A percentile compares a stretch with the other conserved stretches of the same genome.
Evolutionary conservation across 2,797 vertebrate genomes (phyloP).

Genomic region (Rhincodon typus): DNA sequence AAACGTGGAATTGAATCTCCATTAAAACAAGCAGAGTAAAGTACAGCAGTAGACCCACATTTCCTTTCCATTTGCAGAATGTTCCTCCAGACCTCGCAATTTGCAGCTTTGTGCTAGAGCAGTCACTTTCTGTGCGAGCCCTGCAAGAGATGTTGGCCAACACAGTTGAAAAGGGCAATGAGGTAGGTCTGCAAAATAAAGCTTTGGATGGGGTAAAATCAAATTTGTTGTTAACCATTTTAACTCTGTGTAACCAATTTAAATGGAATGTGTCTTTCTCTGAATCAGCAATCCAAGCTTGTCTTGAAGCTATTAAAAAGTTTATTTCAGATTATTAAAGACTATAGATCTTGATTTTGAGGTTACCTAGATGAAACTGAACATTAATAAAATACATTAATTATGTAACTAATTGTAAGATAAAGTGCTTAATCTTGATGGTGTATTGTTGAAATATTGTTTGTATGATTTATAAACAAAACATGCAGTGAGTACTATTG

Average conservation of each 20-base stretch:
- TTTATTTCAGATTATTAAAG: neutral
- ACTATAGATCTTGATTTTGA: neutral
- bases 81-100: constrained; percentile 84
- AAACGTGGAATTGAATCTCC: neutral
- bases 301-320: neutral
- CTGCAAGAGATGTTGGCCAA: constrained; percentile 92
- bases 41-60: neutral
- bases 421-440: too few species aligned
- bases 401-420: neutral
- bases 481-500: neutral
- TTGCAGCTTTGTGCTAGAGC: constrained; percentile 77
- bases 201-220: neutral
- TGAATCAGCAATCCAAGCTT: neutral
- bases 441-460: neutral
- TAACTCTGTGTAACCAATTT: neutral
- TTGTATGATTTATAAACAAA: neutral
- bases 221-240: neutral
- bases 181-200: constrained; percentile 56
- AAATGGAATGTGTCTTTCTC: neutral
- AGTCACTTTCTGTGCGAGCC: constrained; percentile 84
- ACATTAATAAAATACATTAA: neutral
- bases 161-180: constrained; percentile 70
- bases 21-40: neutral
- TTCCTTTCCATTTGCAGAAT: constrained; percentile 58
- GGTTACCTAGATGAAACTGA: neutral